A percentile compares a stretch with the other conserved stretches of the same genome.
These are phyloP conservation scores for Fulmarus glacialis DNA, from an alignment of 2,113 vertebrate genomes.

Conservation along the genomic window DNA sequence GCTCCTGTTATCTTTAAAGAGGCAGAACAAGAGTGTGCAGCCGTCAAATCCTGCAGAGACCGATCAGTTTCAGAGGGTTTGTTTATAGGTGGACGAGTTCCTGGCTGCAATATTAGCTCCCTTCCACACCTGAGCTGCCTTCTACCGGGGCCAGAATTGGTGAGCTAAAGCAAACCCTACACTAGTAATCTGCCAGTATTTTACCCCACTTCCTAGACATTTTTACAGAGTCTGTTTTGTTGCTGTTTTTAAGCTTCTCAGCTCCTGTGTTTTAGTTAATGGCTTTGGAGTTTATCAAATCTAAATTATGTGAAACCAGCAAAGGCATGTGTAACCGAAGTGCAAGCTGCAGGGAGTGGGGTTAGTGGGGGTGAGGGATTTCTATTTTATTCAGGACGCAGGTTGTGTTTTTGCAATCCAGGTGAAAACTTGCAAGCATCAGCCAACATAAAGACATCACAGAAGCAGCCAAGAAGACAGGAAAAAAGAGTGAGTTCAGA, in stretches of 20 bases:
- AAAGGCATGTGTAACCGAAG: accelerated
- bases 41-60: neutral
- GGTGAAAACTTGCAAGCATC: neutral
- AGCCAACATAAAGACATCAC: neutral
- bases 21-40: accelerated
- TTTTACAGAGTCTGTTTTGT: neutral
- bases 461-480: neutral
- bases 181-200: neutral
- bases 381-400: neutral
- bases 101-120: accelerated
- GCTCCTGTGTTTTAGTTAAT: neutral
- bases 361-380: accelerated
- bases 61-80: accelerated
- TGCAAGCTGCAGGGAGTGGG: accelerated
- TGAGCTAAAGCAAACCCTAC: neutral
- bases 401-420: neutral
- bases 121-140: neutral
- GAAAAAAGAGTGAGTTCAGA: accelerated
- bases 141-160: accelerated
- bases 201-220: accelerated
- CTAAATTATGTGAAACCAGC: neutral
- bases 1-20: neutral
- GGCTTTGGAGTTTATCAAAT: accelerated
- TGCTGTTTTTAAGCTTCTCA: neutral
- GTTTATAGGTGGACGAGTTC: accelerated